These are phyloP conservation scores for Hoplodrina ambigua DNA, from an alignment of 2,888 invertebrate species.

Conservation along the genomic window DNA sequence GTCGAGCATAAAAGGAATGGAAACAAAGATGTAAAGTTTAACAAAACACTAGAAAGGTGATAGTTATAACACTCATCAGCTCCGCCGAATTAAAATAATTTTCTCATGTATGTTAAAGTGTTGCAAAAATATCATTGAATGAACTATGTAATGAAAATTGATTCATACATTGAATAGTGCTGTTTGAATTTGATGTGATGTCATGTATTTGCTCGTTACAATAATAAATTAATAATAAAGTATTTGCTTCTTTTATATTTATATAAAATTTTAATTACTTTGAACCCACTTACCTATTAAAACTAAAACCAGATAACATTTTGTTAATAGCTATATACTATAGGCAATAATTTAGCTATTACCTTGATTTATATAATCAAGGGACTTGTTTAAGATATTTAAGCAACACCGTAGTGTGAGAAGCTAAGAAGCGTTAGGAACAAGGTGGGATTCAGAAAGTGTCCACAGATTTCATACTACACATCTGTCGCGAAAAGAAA, in stretches of 20 bases:
- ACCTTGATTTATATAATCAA: background rate
- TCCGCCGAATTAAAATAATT: conserved; percentile 63
- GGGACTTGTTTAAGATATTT: conserved; percentile 49
- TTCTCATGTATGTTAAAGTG: conserved; percentile 66
- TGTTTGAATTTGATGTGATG: conserved; percentile 16
- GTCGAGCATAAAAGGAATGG: background rate
- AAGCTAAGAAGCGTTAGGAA: conserved; percentile 81
- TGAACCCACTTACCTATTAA: conserved; percentile 26
- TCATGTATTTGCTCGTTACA: conserved; percentile 27
- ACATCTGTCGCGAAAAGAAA: conserved; percentile 28
- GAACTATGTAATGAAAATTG: conserved; percentile 18
- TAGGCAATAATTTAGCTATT: background rate
- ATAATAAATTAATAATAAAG: conserved; percentile 8
- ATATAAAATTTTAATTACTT: background rate
- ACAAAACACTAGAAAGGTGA: background rate
- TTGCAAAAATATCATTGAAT: conserved; percentile 64
- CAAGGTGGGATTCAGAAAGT: conserved; percentile 53
- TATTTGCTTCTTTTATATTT: conserved; percentile 1
- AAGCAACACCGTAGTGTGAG: conserved; percentile 70
- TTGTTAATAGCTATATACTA: background rate
- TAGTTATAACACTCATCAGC: conserved; percentile 54
- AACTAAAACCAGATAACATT: conserved; percentile 13
- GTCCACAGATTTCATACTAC: conserved; percentile 38
- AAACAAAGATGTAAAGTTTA: background rate
- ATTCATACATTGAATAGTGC: conserved; percentile 24